Evolutionary conservation across 2,888 invertebrate genomes (phyloP).

Genomic region (Cephus spinipes): DNA sequence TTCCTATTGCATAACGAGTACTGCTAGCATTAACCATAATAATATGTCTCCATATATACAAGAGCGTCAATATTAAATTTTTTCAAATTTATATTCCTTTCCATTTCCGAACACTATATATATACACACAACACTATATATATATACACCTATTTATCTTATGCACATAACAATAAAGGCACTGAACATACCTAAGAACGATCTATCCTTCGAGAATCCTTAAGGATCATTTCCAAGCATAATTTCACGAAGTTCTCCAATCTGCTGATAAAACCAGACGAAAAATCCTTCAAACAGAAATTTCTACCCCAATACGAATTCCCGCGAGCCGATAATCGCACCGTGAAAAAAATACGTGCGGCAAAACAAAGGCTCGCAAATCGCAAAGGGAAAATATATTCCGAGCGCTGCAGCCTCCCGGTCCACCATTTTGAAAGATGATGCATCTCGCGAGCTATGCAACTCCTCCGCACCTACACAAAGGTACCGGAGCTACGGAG

Average conservation of each 20-base stretch:
- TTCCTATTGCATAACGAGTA: background rate
- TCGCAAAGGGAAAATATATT: background rate
- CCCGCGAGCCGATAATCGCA: background rate
- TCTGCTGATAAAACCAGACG: background rate
- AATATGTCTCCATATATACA: background rate
- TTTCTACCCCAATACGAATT: background rate
- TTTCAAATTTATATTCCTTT: background rate
- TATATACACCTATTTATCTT: background rate
- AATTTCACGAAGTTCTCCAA: background rate
- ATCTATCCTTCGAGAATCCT: background rate
- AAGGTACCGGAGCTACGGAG: constrained; percentile 34
- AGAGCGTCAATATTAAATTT: background rate
- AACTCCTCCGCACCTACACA: constrained; percentile 53
- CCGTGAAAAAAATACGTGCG: background rate
- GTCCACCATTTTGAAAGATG: constrained; percentile 59
- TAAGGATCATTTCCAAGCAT: background rate
- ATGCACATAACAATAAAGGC: background rate
- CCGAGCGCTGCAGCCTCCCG: background rate
- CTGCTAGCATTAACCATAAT: background rate
- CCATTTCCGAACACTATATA: background rate
- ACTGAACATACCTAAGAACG: background rate
- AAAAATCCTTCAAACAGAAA: background rate
- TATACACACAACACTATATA: background rate
- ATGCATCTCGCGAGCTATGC: constrained; percentile 52
- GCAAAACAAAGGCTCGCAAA: background rate